Percentiles rank a stretch among this genome's conserved stretches.
Conservation (phyloP, 2,888 invertebrate genomes). For the Lasioglossum figueresi region DNA sequence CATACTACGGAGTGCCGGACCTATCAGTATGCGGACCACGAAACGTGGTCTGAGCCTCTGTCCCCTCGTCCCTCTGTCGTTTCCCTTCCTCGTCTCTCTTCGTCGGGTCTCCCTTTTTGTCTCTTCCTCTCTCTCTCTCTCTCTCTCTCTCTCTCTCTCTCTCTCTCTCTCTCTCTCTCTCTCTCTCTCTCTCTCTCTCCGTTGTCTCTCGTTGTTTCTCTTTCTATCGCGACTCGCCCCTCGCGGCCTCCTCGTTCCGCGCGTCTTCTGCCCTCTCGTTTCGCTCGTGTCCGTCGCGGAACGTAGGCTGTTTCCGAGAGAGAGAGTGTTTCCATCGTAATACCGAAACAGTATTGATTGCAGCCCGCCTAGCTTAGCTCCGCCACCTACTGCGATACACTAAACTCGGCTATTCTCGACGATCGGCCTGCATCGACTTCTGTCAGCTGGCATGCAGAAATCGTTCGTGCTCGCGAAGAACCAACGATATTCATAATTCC, state of each 20-base stretch:
- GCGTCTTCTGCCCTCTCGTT: conserved; percentile 51
- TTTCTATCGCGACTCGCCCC: conserved; percentile 22
- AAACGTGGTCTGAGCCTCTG: conserved; percentile 73
- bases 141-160: conserved; percentile 46
- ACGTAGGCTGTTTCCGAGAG: conserved; percentile 82
- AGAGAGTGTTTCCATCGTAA: conserved; percentile 83
- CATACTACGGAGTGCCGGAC: conserved; percentile 72
- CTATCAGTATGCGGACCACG: conserved; percentile 84
- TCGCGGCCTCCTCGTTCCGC: conserved; percentile 38
- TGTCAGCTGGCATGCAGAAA: not conserved
- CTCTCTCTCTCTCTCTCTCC: conserved; percentile 36
- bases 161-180: conserved; percentile 40
- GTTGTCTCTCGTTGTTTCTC: conserved; percentile 50
- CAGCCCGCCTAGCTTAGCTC: conserved; percentile 79
- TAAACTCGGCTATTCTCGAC: conserved; percentile 63
- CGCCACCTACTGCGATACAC: conserved; percentile 72
- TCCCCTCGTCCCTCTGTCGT: conserved; percentile 52
- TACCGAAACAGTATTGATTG: conserved; percentile 84
- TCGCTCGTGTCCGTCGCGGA: conserved; percentile 72
- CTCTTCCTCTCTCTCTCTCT: conserved; percentile 38
- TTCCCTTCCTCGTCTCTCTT: conserved; percentile 53
- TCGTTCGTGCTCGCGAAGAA: not conserved
- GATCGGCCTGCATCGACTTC: not conserved
- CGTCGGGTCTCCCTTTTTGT: conserved; percentile 36
- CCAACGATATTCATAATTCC: not conserved